phyloP scores from a whole-genome alignment of 2,888 invertebrate genomes.

The Lacanobia wlatinum region DNA sequence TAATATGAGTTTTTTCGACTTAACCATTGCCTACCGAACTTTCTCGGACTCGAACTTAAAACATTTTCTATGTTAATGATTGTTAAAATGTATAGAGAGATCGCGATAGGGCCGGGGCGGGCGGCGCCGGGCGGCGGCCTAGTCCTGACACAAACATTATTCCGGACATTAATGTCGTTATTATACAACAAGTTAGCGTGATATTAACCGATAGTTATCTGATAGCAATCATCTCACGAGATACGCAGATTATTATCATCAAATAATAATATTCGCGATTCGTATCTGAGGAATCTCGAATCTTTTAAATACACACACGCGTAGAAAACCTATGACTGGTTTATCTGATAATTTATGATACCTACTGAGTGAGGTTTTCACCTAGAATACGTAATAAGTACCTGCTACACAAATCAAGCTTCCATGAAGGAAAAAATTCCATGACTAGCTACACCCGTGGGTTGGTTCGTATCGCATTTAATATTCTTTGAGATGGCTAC shows the following conservation, averaged over 20 bases:
- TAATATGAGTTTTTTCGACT: not conserved
- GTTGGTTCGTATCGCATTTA: not conserved
- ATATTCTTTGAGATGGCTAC: not conserved
- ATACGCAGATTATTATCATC: constrained; percentile 33
- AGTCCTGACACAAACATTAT: not conserved
- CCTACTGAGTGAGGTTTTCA: not conserved
- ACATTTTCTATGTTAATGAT: not conserved
- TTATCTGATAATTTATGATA: constrained; percentile 4
- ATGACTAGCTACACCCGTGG: not conserved
- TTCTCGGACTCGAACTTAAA: too few relatives aligned
- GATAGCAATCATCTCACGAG: constrained; percentile 20
- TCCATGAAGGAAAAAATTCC: not conserved
- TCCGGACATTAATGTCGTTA: not conserved
- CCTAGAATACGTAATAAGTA: not conserved
- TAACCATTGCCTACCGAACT: not conserved
- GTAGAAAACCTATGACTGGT: not conserved
- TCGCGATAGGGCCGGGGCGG: not conserved
- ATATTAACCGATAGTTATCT: constrained; percentile 9
- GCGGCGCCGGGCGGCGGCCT: not conserved
- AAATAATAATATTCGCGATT: constrained; percentile 25
- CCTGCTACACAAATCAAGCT: not conserved
- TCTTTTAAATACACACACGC: constrained; percentile 6
- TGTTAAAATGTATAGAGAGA: not conserved
- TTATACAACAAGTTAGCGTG: not conserved
- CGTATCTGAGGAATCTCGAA: constrained; percentile 8